Evolutionary conservation across 2,113 vertebrate genomes (phyloP).

Genomic region (Sula dactylatra): DNA sequence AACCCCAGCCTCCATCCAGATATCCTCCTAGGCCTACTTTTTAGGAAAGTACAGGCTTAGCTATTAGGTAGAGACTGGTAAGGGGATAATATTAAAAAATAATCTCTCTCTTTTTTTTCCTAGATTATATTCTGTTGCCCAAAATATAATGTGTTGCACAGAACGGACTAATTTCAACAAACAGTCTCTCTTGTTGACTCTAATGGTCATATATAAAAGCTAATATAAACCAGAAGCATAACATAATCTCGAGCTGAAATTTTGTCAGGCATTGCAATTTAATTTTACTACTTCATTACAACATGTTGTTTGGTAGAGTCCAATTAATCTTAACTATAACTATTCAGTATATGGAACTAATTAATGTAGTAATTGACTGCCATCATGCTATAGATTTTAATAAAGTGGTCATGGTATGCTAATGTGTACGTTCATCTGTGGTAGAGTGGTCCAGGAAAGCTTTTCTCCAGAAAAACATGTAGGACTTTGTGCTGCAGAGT

Average conservation of each 20-base stretch:
- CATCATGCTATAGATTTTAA: not conserved
- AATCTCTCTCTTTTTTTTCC: not conserved
- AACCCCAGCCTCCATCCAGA: not conserved
- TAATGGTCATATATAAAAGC: not conserved
- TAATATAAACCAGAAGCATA: not conserved
- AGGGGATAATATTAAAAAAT: not conserved
- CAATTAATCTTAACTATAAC: not conserved
- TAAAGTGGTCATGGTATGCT: not conserved
- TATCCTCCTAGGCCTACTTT: not conserved
- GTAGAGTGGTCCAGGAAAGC: not conserved
- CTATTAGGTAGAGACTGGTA: not conserved
- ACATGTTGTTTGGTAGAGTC: not conserved
- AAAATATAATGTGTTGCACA: not conserved
- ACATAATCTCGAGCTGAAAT: conserved; percentile 9
- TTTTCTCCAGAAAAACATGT: not conserved
- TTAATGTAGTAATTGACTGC: not conserved
- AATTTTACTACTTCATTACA: conserved; percentile 44
- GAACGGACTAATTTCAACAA: not conserved
- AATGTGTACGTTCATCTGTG: not conserved
- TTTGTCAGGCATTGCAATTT: conserved; percentile 29
- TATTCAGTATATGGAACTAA: not conserved
- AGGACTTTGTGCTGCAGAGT: not conserved
- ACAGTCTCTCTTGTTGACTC: not conserved
- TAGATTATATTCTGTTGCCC: not conserved
- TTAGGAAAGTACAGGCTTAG: not conserved